A percentile compares a stretch with the other conserved stretches of the same genome.
Evolutionary conservation across 2,888 invertebrate genomes (phyloP).

Genomic region (Ctenicera cuprea): DNA sequence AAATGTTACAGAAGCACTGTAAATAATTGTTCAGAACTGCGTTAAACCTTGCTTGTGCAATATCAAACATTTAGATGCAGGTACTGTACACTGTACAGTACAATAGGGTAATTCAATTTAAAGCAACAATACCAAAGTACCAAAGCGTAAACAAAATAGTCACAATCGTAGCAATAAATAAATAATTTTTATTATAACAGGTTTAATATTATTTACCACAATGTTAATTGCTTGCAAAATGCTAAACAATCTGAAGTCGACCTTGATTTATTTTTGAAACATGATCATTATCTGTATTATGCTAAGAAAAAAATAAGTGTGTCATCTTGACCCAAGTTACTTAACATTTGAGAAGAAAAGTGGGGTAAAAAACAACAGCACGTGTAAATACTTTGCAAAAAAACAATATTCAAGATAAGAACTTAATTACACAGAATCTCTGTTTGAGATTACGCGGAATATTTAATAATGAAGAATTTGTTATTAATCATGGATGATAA

Average conservation of each 20-base stretch:
- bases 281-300: conserved; percentile 2
- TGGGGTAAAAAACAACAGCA: too few relatives aligned
- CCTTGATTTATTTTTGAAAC: conserved; percentile 39
- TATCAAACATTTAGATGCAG: not conserved
- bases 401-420: too few relatives aligned
- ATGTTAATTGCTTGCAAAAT: conserved; percentile 29
- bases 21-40: not conserved
- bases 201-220: conserved; percentile 19
- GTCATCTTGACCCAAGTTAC: conserved; percentile 3
- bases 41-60: not conserved
- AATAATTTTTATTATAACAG: conserved; percentile 22
- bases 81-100: not conserved
- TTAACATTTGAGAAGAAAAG: not conserved
- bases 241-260: conserved; percentile 17
- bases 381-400: too few relatives aligned
- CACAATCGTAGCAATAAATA: conserved; percentile 29
- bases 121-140: conserved; percentile 27
- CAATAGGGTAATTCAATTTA: conserved; percentile 28
- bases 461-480: not conserved
- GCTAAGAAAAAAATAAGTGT: not conserved
- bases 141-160: conserved; percentile 30
- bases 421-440: not conserved
- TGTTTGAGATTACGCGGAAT: not conserved
- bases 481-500: conserved; percentile 15
- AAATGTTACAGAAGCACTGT: too few relatives aligned